A percentile compares a stretch with the other conserved stretches of the same genome.
phyloP scores from a whole-genome alignment of 2,113 vertebrate species.

The Archocentrus centrarchus region DNA sequence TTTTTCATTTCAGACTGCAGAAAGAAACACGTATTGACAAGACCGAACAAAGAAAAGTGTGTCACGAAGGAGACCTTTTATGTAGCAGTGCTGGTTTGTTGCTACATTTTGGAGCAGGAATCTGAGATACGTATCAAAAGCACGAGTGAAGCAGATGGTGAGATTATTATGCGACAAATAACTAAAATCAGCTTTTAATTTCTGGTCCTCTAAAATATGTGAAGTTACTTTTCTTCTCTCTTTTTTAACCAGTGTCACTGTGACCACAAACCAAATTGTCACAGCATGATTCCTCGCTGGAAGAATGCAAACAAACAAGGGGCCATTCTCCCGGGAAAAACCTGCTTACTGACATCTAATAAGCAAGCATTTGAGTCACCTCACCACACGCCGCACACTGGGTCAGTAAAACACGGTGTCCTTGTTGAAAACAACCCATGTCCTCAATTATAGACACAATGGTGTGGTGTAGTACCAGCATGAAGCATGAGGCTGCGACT shows the following conservation, averaged over 20 bases:
- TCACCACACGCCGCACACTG: neutral
- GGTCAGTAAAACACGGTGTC: neutral
- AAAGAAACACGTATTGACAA: neutral
- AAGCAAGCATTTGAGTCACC: constrained; percentile 32
- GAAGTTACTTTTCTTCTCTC: neutral
- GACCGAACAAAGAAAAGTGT: constrained; percentile 1
- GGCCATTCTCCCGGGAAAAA: constrained; percentile 15
- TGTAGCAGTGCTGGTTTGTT: neutral
- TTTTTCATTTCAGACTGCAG: constrained; percentile 29
- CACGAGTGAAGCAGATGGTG: neutral
- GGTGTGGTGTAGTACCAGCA: constrained; percentile 22
- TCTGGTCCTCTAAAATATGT: neutral
- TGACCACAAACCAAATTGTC: constrained; percentile 20
- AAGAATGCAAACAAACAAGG: constrained; percentile 50
- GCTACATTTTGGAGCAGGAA: neutral
- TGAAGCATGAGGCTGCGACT: neutral
- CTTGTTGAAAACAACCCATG: constrained; percentile 49
- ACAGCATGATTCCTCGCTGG: neutral
- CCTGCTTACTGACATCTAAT: constrained; percentile 27
- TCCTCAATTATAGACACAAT: constrained; percentile 50
- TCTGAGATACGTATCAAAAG: neutral
- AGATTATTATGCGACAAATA: neutral
- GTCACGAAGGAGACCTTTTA: neutral
- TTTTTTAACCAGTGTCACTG: neutral
- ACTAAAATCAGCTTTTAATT: constrained; percentile 2